phyloP scores from a whole-genome alignment of 2,888 invertebrate species.

The Mythimna ferrago region DNA sequence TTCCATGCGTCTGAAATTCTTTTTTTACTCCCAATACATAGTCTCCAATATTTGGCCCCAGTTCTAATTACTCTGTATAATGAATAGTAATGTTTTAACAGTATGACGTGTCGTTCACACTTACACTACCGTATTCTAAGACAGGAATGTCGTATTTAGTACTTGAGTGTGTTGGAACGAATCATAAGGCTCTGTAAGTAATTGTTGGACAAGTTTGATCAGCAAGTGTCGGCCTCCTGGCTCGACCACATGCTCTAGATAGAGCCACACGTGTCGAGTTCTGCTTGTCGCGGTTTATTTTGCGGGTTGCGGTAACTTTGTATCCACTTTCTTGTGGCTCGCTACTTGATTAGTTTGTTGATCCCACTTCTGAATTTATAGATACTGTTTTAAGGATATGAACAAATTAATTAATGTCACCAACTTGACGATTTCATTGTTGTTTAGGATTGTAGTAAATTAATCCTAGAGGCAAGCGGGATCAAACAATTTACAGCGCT shows the following conservation, averaged over 20 bases:
- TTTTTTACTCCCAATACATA: neutral
- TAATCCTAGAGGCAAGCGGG: neutral
- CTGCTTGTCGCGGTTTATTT: slow-evolving; percentile 32
- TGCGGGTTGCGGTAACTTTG: slow-evolving; percentile 41
- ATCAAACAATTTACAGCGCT: neutral
- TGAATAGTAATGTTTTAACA: neutral
- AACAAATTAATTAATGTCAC: neutral
- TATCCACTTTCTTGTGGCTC: slow-evolving; percentile 12
- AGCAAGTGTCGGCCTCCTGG: slow-evolving; percentile 37
- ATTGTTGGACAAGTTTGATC: slow-evolving; percentile 29
- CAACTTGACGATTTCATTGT: neutral
- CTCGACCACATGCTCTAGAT: slow-evolving; percentile 54
- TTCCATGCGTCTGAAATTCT: too few species aligned
- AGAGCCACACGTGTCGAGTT: slow-evolving; percentile 47
- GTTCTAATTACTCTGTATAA: neutral
- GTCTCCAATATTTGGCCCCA: neutral
- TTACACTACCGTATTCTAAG: neutral
- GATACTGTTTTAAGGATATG: too few species aligned
- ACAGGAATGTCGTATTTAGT: slow-evolving; percentile 1
- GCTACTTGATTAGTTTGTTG: slow-evolving; percentile 1
- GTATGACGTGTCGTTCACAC: neutral
- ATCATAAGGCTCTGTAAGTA: slow-evolving; percentile 20
- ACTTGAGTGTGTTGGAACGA: neutral
- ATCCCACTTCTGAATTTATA: slow-evolving; percentile 2
- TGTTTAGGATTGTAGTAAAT: neutral